These are phyloP conservation scores for Girardinus metallicus DNA, from an alignment of 2,797 vertebrate species.

Conservation along the genomic window DNA sequence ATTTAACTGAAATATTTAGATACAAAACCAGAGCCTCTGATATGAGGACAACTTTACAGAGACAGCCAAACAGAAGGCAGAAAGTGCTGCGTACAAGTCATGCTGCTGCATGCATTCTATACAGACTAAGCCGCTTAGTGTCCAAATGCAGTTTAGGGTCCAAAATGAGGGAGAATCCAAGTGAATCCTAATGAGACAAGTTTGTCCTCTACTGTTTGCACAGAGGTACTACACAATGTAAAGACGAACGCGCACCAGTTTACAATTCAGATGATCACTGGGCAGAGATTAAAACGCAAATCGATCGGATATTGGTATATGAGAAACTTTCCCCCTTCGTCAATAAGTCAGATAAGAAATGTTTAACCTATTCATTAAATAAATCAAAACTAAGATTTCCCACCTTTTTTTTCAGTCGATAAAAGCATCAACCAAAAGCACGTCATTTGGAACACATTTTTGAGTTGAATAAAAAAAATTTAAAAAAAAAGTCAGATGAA, in stretches of 20 bases:
- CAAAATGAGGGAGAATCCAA: constrained; percentile 10
- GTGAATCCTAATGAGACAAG: constrained; percentile 55
- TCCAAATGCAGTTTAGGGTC: constrained; percentile 42
- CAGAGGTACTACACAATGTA: constrained; percentile 61
- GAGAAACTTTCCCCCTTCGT: background rate
- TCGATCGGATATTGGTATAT: background rate
- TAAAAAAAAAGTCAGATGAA: background rate
- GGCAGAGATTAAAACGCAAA: background rate
- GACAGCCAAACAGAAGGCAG: constrained; percentile 59
- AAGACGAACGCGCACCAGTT: background rate
- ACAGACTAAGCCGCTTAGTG: constrained; percentile 50
- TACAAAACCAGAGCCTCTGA: constrained; percentile 47
- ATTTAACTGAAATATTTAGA: constrained; percentile 64
- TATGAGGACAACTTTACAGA: constrained; percentile 64
- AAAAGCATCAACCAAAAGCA: background rate
- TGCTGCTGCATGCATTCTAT: constrained; percentile 37
- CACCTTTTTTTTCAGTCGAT: background rate
- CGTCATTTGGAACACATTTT: background rate
- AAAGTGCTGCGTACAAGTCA: constrained; percentile 54
- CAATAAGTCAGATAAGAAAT: background rate
- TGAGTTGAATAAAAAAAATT: background rate
- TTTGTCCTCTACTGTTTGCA: constrained; percentile 79
- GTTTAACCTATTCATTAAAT: background rate
- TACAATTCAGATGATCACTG: background rate
- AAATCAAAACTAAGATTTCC: background rate